Base-by-base conservation (phyloP, 2,888 invertebrate genomes). In the Hypsopygia costalis region DNA sequence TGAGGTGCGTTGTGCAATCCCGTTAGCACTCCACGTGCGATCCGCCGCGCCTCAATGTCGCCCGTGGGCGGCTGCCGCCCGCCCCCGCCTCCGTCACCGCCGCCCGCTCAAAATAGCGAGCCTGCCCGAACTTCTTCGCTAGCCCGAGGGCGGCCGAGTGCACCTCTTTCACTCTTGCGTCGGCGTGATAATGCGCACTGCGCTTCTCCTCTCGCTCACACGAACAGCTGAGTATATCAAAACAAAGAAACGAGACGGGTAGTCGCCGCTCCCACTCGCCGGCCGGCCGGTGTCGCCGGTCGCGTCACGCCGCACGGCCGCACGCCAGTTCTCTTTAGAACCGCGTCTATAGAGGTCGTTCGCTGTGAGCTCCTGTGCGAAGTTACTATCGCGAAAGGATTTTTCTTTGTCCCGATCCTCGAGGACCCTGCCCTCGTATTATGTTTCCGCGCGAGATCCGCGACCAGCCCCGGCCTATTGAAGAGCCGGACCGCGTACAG, bases 211-310 rank as follows among this genome's bases (percentile, higher is more conserved):
- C 79, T 72, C 79, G 52, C 69, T 79, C 74, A 44, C 66, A 49
- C 75, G 65, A 87, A 86, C 87, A 88, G 89, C 88, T 89, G 89
- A 88, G 87, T 85, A 88, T 85, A 88, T 85, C 88, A 89, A 87
- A 88, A 89, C 89, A 89, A 90, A 87, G 74, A 78, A 83, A 80
- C 66, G 88, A 85, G 85, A 87, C 88, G 79, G 82, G 72, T 70
- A 71, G 81, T 85, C 79, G 78, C 75, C 80, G 79, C 79, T 80
- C 83, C 80, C 74, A 71, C 82, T 87, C 83, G 81, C 86, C 88
- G 87, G 87, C 86, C 87, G 87, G 87, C 87, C 86, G 86, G 86
- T 80, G 76, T 74, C 68, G 69, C 71, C 69, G 66, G 67, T 60
- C 63, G 51, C 62, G 61, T 59, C 69, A 72, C 73, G 72, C 69